Percentiles rank a stretch among this genome's conserved stretches.
phyloP scores from a whole-genome alignment of 2,113 vertebrate genomes.

The Columba livia region DNA sequence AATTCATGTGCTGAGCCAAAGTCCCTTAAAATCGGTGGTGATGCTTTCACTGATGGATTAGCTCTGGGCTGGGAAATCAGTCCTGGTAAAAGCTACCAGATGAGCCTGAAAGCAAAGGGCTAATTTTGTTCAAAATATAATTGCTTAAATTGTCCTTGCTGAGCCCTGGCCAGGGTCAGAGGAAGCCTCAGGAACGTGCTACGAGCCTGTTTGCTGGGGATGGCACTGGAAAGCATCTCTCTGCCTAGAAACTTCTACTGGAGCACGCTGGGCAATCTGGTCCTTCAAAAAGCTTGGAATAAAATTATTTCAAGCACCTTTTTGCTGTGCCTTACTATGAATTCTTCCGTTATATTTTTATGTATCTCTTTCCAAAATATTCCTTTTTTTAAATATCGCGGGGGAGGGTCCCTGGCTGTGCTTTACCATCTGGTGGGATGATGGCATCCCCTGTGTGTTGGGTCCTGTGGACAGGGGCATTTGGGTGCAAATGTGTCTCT shows the following conservation, averaged over 20 bases:
- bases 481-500: background rate
- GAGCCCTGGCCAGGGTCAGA: background rate
- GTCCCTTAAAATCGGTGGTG: background rate
- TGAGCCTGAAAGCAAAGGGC: background rate
- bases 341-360: too few relatives aligned
- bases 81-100: background rate
- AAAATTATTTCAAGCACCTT: background rate
- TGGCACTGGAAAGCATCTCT: background rate
- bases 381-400: too few relatives aligned
- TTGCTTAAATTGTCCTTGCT: background rate
- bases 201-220: background rate
- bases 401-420: too few relatives aligned
- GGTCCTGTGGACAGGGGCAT: background rate
- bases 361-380: background rate
- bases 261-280: background rate
- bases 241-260: background rate
- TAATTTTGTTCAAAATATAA: background rate
- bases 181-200: background rate
- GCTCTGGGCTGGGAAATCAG: background rate
- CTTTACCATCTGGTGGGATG: rapidly evolving
- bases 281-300: background rate
- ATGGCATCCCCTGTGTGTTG: rapidly evolving
- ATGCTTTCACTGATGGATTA: background rate
- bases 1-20: background rate
- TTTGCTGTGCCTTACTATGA: background rate